Conservation (phyloP, 2,797 vertebrate genomes). For the Aphelocoma californica region DNA sequence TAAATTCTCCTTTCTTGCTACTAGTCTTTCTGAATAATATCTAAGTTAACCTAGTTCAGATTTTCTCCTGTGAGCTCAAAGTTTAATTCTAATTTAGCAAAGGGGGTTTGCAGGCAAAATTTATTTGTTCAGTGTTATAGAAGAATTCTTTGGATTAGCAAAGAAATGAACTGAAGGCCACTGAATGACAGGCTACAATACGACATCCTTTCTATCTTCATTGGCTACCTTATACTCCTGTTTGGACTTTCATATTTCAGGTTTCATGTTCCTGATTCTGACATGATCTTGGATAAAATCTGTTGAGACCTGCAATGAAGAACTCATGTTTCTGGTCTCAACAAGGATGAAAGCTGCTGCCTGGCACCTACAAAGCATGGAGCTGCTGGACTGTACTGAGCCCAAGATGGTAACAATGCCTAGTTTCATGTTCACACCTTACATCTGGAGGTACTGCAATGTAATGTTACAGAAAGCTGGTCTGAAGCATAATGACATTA, state of each 20-base stretch:
- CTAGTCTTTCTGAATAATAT: background rate
- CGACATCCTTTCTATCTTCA: background rate
- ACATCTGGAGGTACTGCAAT: background rate
- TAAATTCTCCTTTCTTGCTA: background rate
- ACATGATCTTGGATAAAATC: background rate
- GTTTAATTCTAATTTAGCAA: background rate
- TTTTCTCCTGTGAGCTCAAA: background rate
- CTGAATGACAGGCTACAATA: background rate
- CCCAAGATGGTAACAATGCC: background rate
- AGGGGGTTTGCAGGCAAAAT: background rate
- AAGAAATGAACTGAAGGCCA: background rate
- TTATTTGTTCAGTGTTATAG: background rate
- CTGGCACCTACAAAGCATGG: background rate
- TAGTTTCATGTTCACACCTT: background rate
- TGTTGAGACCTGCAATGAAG: background rate
- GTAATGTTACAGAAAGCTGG: background rate
- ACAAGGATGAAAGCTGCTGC: background rate
- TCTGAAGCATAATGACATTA: background rate
- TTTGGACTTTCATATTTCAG: background rate
- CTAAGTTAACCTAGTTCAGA: background rate
- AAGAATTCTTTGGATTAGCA: background rate
- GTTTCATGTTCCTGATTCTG: background rate
- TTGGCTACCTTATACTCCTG: background rate
- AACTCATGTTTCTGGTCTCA: background rate
- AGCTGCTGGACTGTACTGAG: background rate